Evolutionary conservation across 1,140 invertebrate genomes (phyloP).

Genomic region (Delia radicum): DNA sequence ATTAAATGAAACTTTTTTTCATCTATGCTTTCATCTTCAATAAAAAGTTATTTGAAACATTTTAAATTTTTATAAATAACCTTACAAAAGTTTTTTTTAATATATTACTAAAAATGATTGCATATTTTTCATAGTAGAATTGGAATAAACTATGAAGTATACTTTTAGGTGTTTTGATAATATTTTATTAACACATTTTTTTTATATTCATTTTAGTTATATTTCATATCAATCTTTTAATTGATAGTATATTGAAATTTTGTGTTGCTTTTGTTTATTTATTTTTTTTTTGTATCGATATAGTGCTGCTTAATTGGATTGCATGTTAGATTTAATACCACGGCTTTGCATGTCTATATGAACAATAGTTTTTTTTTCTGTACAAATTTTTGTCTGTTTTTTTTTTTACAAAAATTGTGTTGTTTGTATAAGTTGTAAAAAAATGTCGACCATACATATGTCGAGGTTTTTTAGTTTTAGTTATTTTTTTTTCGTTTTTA

Average conservation of each 20-base stretch:
- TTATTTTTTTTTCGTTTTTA: not conserved
- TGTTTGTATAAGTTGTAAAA: not conserved
- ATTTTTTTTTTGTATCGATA: not conserved
- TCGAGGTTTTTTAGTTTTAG: not conserved
- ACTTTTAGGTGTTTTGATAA: constrained; percentile 9
- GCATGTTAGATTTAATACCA: constrained; percentile 20
- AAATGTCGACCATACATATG: not conserved
- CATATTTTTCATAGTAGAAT: not conserved
- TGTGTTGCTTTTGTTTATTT: not conserved
- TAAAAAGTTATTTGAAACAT: too few species aligned
- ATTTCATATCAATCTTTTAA: not conserved
- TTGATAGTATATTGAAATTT: not conserved
- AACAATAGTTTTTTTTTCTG: not conserved
- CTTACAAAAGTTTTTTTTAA: too few species aligned
- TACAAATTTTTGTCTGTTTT: constrained; percentile 5
- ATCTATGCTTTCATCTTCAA: too few species aligned
- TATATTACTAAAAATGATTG: not conserved
- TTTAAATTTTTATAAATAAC: too few species aligned
- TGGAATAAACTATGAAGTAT: not conserved
- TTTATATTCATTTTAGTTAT: not conserved
- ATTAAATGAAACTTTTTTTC: too few species aligned
- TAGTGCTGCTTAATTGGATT: constrained; percentile 11
- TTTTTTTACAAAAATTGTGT: not conserved
- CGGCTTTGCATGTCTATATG: constrained; percentile 16
- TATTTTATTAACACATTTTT: constrained; percentile 9